These are phyloP conservation scores for Yasuhikotakia modesta DNA, from an alignment of 2,797 vertebrate genomes.

Conservation along the genomic window DNA sequence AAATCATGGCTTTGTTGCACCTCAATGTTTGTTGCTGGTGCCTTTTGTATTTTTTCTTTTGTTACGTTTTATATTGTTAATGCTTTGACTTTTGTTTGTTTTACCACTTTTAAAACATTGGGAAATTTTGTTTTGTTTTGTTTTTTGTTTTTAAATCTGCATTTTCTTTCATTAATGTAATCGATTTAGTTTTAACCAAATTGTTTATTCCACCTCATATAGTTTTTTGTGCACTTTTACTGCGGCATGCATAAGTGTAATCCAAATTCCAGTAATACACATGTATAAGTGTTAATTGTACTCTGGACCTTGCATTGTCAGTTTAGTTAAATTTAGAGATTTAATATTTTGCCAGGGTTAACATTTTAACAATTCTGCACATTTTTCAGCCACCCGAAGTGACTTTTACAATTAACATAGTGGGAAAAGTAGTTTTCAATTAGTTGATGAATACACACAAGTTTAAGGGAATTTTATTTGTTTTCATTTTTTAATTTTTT, in stretches of 20 bases:
- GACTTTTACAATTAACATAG: neutral
- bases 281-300: constrained; percentile 7
- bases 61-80: constrained; percentile 21
- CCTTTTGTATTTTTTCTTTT: constrained; percentile 3
- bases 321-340: neutral
- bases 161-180: constrained; percentile 3
- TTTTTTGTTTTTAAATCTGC: constrained; percentile 16
- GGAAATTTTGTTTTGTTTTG: neutral
- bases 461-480: neutral
- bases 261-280: neutral
- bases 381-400: constrained; percentile 2
- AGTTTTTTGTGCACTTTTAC: neutral
- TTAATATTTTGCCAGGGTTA: neutral
- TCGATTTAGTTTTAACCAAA: constrained; percentile 19
- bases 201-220: neutral
- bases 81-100: constrained; percentile 42
- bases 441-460: neutral
- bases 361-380: neutral
- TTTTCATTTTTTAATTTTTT: neutral
- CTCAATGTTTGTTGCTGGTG: constrained; percentile 38
- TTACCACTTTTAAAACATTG: neutral
- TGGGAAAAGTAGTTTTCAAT: neutral
- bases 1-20: constrained; percentile 31
- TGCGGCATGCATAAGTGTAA: neutral
- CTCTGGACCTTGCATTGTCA: neutral